Conservation (phyloP, 1,140 invertebrate genomes). For the Formica selysi region DNA sequence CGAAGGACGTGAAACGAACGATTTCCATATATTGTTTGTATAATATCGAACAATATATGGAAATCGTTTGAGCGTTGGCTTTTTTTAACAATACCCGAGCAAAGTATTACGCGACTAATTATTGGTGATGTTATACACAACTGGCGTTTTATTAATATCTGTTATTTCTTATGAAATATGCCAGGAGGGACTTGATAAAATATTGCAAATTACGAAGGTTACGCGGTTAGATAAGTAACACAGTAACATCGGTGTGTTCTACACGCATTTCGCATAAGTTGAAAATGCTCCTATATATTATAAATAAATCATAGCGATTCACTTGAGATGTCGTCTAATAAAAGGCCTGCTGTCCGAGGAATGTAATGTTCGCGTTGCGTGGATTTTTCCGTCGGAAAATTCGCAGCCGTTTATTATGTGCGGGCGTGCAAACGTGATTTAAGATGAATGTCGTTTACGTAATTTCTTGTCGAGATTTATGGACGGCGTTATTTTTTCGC, state of each 20-base stretch:
- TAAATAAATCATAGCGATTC: slow-evolving; percentile 43
- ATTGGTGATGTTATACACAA: not conserved
- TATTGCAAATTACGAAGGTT: not conserved
- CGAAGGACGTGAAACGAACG: slow-evolving; percentile 8
- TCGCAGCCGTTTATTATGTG: slow-evolving; percentile 34
- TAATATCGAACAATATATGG: slow-evolving; percentile 19
- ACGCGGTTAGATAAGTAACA: not conserved
- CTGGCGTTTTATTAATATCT: not conserved
- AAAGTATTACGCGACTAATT: not conserved
- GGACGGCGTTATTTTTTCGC: slow-evolving; percentile 47
- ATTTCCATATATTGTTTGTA: too few relatives aligned
- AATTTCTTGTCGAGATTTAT: slow-evolving; percentile 44
- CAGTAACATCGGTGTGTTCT: slow-evolving; percentile 26
- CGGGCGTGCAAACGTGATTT: slow-evolving; percentile 1
- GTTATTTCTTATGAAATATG: not conserved
- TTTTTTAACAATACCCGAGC: not conserved
- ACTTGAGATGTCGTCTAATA: slow-evolving; percentile 20
- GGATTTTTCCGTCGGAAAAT: slow-evolving; percentile 40
- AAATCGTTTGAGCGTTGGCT: not conserved
- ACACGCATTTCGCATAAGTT: not conserved
- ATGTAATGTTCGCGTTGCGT: slow-evolving; percentile 35
- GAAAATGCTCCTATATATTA: not conserved
- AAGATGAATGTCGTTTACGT: slow-evolving; percentile 36
- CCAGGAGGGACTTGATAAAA: slow-evolving; percentile 1
- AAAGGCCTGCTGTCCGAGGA: not conserved